These are phyloP conservation scores for Limnothrissa miodon DNA, from an alignment of 2,113 vertebrate genomes.

Conservation along the genomic window DNA sequence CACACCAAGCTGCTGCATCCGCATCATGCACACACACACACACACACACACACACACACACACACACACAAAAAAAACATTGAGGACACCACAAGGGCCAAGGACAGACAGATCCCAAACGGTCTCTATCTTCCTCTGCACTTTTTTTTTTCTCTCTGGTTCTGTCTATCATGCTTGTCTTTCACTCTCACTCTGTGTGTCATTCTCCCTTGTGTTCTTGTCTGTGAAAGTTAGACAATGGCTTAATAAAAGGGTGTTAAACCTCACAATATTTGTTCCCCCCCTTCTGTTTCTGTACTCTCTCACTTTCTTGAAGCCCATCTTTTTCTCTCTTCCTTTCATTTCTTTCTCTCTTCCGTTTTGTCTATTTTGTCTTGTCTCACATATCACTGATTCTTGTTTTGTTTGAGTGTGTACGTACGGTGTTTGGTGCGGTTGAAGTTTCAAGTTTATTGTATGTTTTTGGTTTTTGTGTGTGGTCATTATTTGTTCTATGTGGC, in stretches of 20 bases:
- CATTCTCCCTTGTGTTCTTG: neutral
- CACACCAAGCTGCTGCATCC: constrained; percentile 35
- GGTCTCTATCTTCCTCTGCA: neutral
- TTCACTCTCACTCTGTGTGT: neutral
- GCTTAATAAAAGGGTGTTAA: neutral
- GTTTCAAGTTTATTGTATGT: neutral
- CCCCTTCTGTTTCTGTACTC: no score
- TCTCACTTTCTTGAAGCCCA: no score
- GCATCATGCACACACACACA: neutral
- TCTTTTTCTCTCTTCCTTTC: no score
- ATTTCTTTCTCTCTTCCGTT: neutral
- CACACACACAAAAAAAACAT: constrained; percentile 31
- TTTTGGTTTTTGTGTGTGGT: neutral
- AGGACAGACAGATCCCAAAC: constrained; percentile 28
- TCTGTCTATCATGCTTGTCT: neutral
- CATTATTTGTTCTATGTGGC: neutral
- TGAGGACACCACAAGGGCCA: constrained; percentile 36
- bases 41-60: neutral
- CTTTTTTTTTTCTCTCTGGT: neutral
- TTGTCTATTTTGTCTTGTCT: neutral
- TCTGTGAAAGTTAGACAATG: neutral
- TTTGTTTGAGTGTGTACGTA: no score
- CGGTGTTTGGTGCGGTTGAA: no score
- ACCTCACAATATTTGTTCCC: neutral
- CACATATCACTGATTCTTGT: neutral